Evolutionary conservation across 1,140 invertebrate species (phyloP), one percentile per base, ranked within the genome.

Genomic region (Mactra quadrangularis): DNA sequence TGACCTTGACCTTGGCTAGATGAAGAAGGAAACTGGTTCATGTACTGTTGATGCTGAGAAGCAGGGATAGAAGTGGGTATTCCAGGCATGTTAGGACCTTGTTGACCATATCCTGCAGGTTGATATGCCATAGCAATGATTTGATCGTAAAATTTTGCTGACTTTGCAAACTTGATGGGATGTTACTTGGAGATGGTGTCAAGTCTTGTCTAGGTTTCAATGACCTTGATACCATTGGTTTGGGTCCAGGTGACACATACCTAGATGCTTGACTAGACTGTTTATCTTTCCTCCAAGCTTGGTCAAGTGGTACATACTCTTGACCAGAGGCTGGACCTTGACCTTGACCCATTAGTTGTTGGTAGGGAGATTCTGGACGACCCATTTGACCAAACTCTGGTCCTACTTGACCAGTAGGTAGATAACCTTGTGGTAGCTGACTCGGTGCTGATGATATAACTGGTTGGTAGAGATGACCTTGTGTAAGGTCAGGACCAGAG

Each of bases 261-360:
- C n/a, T n/a, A n/a, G n/a, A n/a, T n/a, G n/a, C 29, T 19, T 68
- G 41, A 29, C 41, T 31, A 15, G 27, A 25, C 47, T 29, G 60
- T 59, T 66, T 78, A 22, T 81, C 77, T 71, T 57, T 70, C 33
- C 71, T 81, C 77, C 77, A 81, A 29, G 50, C 55, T 50, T 81
- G 77, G 71, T 81, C 77, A 27, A 81, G 66, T n/a, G 77, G 77
- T 31, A 81, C 77, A 70, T 81, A 81, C 19, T 81, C 45, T n/a
- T n/a, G n/a, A n/a, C n/a, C n/a, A n/a, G n/a, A n/a, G n/a, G n/a
- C n/a, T n/a, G n/a, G n/a, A n/a, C n/a, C n/a, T n/a, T n/a, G n/a
- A 55, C 70, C 70, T 55, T 72, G 70, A 72, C 52, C 70, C 31
- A 57, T 41, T 38, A 33, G 70, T 41, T 57, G 50, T 38, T 55